Evolutionary conservation across 2,113 vertebrate genomes (phyloP).

Genomic region (Synchiropus splendidus): DNA sequence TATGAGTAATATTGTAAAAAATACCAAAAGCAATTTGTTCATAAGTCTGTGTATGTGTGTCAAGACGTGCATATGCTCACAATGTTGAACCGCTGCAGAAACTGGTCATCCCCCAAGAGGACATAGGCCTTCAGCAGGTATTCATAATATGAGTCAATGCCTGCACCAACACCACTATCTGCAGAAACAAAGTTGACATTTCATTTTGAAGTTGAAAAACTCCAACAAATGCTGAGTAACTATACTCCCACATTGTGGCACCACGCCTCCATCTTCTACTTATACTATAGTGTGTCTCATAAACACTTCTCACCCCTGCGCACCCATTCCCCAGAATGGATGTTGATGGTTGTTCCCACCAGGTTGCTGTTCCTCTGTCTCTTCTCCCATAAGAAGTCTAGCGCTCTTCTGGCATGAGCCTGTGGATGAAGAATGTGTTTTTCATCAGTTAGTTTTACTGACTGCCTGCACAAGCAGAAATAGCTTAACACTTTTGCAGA

Average conservation of each 20-base stretch:
- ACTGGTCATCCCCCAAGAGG: constrained; percentile 91
- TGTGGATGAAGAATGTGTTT: constrained; percentile 39
- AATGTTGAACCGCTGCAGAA: constrained; percentile 94
- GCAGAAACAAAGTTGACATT: constrained; percentile 7
- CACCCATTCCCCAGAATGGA: constrained; percentile 96
- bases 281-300: too few species aligned
- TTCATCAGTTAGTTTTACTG: too few species aligned
- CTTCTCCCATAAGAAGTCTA: constrained; percentile 98
- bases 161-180: constrained; percentile 97
- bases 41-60: background rate
- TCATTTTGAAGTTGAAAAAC: too few species aligned
- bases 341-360: constrained; percentile 96
- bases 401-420: constrained; percentile 87
- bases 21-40: too few species aligned
- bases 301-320: constrained; percentile 65
- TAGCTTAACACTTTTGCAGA: too few species aligned
- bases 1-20: too few species aligned
- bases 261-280: too few species aligned
- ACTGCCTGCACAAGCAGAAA: too few species aligned
- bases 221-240: too few species aligned
- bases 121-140: constrained; percentile 97
- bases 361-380: constrained; percentile 96
- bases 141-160: constrained; percentile 97
- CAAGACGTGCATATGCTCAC: constrained; percentile 60
- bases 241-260: too few species aligned